Conservation (phyloP, 2,113 vertebrate species). For the Gobio gobio region DNA sequence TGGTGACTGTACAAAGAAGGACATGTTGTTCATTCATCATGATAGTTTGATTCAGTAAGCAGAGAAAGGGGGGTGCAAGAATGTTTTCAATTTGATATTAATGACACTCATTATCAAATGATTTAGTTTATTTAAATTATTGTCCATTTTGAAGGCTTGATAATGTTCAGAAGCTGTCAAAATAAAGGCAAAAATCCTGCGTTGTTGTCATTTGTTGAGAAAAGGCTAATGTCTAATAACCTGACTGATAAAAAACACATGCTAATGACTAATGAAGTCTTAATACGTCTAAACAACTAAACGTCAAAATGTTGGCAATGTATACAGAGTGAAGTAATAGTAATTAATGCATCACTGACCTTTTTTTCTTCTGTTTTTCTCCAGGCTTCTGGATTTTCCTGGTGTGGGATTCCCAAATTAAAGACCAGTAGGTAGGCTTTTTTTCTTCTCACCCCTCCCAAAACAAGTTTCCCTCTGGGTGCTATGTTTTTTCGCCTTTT, state of each 20-base stretch:
- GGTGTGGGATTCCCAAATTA: neutral
- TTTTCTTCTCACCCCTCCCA: no score
- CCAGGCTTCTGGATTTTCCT: neutral
- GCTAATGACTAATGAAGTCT: neutral
- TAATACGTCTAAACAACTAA: neutral
- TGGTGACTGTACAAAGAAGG: neutral
- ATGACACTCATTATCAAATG: no score
- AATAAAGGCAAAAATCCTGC: neutral
- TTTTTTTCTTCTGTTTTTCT: neutral
- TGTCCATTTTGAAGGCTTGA: neutral
- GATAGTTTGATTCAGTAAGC: neutral
- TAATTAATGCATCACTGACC: neutral
- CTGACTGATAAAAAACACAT: no score
- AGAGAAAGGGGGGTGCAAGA: neutral
- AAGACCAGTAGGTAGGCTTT: conserved; percentile 6
- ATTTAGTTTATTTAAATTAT: no score
- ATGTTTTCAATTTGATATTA: neutral
- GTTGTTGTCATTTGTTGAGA: neutral
- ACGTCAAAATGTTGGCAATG: neutral
- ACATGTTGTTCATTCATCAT: neutral
- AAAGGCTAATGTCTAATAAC: neutral
- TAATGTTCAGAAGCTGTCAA: neutral
- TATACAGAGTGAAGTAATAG: neutral
- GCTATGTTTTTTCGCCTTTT: no score
- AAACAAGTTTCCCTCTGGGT: no score